phyloP scores from a whole-genome alignment of 2,797 vertebrate species.

The Thaleichthys pacificus region DNA sequence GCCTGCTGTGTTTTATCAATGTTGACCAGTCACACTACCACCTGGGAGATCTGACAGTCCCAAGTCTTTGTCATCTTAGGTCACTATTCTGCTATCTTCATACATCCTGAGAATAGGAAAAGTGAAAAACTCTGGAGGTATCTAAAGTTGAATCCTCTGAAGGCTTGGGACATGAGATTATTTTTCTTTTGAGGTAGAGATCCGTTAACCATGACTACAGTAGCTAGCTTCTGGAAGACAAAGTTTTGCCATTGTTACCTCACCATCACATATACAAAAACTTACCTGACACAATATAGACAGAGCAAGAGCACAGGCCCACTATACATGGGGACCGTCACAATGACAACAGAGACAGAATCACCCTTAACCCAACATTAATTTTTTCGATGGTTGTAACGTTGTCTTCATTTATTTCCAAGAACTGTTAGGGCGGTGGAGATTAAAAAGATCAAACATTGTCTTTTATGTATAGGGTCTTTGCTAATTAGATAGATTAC shows the following conservation, averaged over 20 bases:
- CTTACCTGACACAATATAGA: not conserved
- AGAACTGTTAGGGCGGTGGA: slow-evolving; percentile 45
- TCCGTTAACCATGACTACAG: slow-evolving; percentile 3
- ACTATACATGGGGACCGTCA: not conserved
- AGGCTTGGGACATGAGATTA: slow-evolving; percentile 27
- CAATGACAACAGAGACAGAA: slow-evolving; percentile 1
- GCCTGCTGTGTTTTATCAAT: slow-evolving; percentile 68
- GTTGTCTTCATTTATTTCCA: slow-evolving; percentile 56
- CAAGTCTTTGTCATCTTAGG: slow-evolving; percentile 68
- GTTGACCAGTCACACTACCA: slow-evolving; percentile 67
- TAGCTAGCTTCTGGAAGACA: slow-evolving; percentile 39
- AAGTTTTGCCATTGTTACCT: slow-evolving; percentile 24
- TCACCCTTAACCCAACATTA: slow-evolving; percentile 21
- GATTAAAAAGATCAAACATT: slow-evolving; percentile 70
- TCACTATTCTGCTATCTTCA: slow-evolving; percentile 50
- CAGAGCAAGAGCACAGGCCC: not conserved
- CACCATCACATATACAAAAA: not conserved
- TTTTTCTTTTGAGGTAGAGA: slow-evolving; percentile 34
- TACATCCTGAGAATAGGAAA: slow-evolving; percentile 67
- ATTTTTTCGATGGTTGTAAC: slow-evolving; percentile 36
- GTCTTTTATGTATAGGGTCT: slow-evolving; percentile 66
- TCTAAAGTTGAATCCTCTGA: slow-evolving; percentile 49
- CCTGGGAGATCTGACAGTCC: slow-evolving; percentile 61
- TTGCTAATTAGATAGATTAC: slow-evolving; percentile 78
- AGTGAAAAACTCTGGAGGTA: slow-evolving; percentile 68